Percentiles rank a stretch among this genome's conserved stretches.
Evolutionary conservation across 1,140 invertebrate genomes (phyloP).

Genomic region (Aphis gossypii): DNA sequence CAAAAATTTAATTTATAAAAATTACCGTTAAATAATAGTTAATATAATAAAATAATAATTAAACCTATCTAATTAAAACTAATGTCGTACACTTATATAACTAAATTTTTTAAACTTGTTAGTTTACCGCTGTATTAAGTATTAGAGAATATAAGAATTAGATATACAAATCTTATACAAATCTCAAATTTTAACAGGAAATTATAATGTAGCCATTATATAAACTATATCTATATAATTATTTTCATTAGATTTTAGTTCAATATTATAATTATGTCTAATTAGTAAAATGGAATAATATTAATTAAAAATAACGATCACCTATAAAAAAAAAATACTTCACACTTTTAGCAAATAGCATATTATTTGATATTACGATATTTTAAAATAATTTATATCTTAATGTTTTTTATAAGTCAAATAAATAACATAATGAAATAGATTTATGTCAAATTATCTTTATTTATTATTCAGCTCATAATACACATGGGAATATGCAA

Average conservation of each 20-base stretch:
- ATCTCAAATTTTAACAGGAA: no score
- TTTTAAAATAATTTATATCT: slow-evolving; percentile 3
- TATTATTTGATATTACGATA: background rate
- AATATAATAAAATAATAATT: no score
- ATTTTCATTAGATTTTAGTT: background rate
- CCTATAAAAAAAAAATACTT: background rate
- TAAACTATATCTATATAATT: background rate
- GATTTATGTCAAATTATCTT: background rate
- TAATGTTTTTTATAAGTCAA: background rate
- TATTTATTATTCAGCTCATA: slow-evolving; percentile 20
- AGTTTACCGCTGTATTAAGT: no score
- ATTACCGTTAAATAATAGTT: no score
- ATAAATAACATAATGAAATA: background rate
- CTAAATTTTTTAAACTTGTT: no score
- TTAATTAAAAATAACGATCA: background rate
- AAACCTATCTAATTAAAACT: no score
- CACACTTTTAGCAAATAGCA: background rate
- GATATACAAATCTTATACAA: no score
- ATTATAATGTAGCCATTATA: no score
- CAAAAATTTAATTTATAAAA: no score
- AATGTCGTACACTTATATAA: no score
- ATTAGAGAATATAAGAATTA: no score
- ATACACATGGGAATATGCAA: slow-evolving; percentile 8
- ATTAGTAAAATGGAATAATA: background rate
- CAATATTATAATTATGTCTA: background rate